phyloP scores from a whole-genome alignment of 2,888 invertebrate species.

The Beris morrisii region DNA sequence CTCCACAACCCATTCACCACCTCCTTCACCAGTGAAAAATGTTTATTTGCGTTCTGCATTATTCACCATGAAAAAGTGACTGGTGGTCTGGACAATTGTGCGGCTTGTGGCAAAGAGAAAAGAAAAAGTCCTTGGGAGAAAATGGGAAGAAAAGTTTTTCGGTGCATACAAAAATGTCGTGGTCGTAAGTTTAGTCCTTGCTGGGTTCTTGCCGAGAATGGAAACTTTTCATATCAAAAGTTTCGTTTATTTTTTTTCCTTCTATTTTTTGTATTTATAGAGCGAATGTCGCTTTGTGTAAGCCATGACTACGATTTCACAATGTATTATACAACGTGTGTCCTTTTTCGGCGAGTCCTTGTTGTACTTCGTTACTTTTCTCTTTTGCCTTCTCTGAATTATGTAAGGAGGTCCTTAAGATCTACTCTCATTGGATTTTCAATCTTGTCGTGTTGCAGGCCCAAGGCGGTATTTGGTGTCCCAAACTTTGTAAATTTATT shows the following conservation, averaged over 20 bases:
- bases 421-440: slow-evolving; percentile 29
- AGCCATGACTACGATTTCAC: slow-evolving; percentile 9
- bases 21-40: slow-evolving; percentile 31
- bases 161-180: slow-evolving; percentile 29
- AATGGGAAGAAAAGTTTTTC: slow-evolving; percentile 19
- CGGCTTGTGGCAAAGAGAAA: slow-evolving; percentile 8
- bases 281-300: slow-evolving; percentile 15
- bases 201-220: background rate
- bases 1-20: no score
- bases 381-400: background rate
- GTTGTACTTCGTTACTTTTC: background rate
- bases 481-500: slow-evolving; percentile 36
- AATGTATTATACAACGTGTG: slow-evolving; percentile 15
- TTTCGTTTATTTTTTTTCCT: slow-evolving; percentile 22
- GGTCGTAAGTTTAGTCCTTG: slow-evolving; percentile 26
- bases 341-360: background rate
- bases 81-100: slow-evolving; percentile 32
- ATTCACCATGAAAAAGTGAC: slow-evolving; percentile 35
- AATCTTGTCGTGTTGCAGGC: slow-evolving; percentile 30
- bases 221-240: slow-evolving; percentile 37
- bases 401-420: background rate
- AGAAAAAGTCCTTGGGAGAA: slow-evolving; percentile 16
- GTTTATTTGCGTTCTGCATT: slow-evolving; percentile 38
- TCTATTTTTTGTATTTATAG: background rate
- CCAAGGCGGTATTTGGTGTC: slow-evolving; percentile 11